Percentiles rank a stretch among this genome's conserved stretches.
Conservation (phyloP, 2,888 invertebrate genomes). For the Atethmia centrago region DNA sequence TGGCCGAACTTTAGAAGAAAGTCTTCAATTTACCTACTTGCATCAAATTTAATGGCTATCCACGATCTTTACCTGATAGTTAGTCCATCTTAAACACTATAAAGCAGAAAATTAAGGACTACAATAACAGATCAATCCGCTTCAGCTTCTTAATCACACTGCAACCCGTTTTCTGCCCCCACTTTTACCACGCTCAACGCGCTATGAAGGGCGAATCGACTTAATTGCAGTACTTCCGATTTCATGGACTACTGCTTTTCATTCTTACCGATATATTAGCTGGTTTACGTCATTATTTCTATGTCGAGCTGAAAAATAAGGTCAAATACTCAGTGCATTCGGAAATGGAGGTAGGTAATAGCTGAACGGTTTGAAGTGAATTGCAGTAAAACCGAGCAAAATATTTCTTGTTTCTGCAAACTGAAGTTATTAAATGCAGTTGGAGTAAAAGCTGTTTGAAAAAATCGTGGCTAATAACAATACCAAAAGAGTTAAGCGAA, state of each 20-base stretch:
- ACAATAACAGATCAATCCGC: conserved; percentile 39
- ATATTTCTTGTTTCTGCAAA: conserved; percentile 10
- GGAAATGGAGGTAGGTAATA: conserved; percentile 9
- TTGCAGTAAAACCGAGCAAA: conserved; percentile 1
- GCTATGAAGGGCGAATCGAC: conserved; percentile 76
- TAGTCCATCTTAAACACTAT: not conserved
- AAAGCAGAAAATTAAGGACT: fast-evolving
- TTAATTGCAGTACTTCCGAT: conserved; percentile 79
- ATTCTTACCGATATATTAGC: conserved; percentile 62
- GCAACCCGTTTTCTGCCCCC: conserved; percentile 51
- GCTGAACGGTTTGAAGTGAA: conserved; percentile 17
- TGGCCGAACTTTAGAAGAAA: not conserved
- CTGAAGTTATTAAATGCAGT: not conserved
- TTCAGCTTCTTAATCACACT: conserved; percentile 24
- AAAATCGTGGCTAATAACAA: not conserved
- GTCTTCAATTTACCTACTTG: no score
- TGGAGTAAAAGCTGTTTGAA: not conserved
- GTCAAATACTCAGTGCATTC: conserved; percentile 21
- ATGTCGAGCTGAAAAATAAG: conserved; percentile 38
- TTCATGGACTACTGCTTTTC: conserved; percentile 69
- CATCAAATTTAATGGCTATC: not conserved
- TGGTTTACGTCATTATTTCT: conserved; percentile 45
- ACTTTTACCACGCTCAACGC: conserved; percentile 72
- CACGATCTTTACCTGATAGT: not conserved
- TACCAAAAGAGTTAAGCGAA: no score